Conservation (phyloP, 2,113 vertebrate species). For the Labeo catla region DNA sequence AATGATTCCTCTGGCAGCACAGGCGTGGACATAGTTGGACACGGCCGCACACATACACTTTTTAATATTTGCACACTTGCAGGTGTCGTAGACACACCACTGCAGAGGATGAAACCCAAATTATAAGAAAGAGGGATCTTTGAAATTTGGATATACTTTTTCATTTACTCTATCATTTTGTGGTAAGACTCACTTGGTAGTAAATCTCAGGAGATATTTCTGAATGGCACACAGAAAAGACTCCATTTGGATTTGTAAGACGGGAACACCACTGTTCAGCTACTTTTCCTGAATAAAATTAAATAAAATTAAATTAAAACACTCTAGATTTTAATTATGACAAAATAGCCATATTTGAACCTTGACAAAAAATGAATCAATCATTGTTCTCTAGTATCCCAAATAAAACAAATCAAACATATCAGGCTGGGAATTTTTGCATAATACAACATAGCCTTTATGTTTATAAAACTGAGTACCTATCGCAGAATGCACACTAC, state of each 20-base stretch:
- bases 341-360: no score
- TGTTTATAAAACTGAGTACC: slow-evolving; percentile 70
- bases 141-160: neutral
- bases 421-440: neutral
- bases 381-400: neutral
- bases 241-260: slow-evolving; percentile 72
- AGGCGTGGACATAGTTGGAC: slow-evolving; percentile 84
- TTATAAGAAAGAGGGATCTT: neutral
- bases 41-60: slow-evolving; percentile 86
- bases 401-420: neutral
- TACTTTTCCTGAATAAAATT: slow-evolving; percentile 79
- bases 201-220: slow-evolving; percentile 78
- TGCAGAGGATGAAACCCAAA: slow-evolving; percentile 60
- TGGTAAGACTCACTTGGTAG: slow-evolving; percentile 74
- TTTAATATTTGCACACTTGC: slow-evolving; percentile 85
- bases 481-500: slow-evolving; percentile 80
- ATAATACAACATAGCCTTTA: neutral
- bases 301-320: no score
- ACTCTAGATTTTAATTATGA: neutral
- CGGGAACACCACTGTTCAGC: slow-evolving; percentile 85
- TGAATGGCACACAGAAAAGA: slow-evolving; percentile 86
- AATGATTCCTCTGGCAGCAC: slow-evolving; percentile 76
- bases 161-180: neutral
- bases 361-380: neutral
- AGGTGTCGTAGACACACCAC: slow-evolving; percentile 89